phyloP scores from a whole-genome alignment of 1,140 invertebrate species.

The Thaumatotibia leucotreta region DNA sequence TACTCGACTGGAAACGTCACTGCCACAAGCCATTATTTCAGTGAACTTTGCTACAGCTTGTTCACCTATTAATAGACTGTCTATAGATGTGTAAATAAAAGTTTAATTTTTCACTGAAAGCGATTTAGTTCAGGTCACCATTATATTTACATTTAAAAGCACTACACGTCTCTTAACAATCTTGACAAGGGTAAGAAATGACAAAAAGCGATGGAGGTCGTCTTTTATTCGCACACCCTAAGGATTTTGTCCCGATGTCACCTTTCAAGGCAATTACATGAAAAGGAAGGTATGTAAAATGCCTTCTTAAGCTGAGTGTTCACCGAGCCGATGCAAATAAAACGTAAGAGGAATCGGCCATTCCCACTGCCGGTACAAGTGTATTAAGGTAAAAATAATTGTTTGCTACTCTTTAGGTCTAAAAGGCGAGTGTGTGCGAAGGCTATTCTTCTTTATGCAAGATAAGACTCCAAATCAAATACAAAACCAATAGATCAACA shows the following conservation, averaged over 20 bases:
- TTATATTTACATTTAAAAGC: constrained; percentile 27
- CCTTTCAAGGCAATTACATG: constrained; percentile 17
- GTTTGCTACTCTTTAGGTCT: too few relatives aligned
- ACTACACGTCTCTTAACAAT: constrained; percentile 26
- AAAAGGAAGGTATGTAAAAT: constrained; percentile 12
- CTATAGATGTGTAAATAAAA: too few relatives aligned
- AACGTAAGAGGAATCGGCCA: background rate
- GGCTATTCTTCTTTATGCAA: too few relatives aligned
- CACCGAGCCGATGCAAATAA: background rate
- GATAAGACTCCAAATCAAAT: too few relatives aligned
- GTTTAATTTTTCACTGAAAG: too few relatives aligned
- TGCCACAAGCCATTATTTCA: too few relatives aligned
- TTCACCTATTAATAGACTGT: too few relatives aligned
- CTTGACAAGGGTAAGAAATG: constrained; percentile 37
- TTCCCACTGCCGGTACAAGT: background rate
- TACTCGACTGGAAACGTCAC: too few relatives aligned
- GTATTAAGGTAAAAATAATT: background rate
- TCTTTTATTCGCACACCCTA: constrained; percentile 27
- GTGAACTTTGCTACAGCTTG: too few relatives aligned
- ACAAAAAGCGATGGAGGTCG: constrained; percentile 31
- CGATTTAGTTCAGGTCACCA: background rate
- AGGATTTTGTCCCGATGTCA: constrained; percentile 25
- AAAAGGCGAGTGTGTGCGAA: too few relatives aligned
- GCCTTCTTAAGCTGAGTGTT: constrained; percentile 6
- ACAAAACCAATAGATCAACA: too few relatives aligned